Evolutionary conservation across 1,140 invertebrate species (phyloP).

Genomic region (Aricia agestis): DNA sequence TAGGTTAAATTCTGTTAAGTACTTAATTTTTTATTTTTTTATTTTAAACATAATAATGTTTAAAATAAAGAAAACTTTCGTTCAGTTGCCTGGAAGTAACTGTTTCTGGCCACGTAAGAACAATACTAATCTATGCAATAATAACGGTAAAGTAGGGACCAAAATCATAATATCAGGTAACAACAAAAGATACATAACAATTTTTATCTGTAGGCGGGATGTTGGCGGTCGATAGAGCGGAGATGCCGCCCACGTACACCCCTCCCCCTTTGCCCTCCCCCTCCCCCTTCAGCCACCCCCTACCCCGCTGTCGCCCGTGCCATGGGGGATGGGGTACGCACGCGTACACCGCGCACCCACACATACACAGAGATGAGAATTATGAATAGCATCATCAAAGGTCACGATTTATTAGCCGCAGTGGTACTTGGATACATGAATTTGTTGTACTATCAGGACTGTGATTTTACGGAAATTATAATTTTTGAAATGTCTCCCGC

Average conservation of each 20-base stretch:
- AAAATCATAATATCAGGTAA: not conserved
- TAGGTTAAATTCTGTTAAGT: too few species aligned
- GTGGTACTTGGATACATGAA: not conserved
- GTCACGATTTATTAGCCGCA: not conserved
- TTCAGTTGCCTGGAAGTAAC: too few species aligned
- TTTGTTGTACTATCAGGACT: not conserved
- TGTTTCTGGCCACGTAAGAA: not conserved
- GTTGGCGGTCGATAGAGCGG: slow-evolving; percentile 52
- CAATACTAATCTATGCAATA: not conserved
- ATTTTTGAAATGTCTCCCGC: too few species aligned
- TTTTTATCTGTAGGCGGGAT: slow-evolving; percentile 48
- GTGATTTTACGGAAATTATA: too few species aligned
- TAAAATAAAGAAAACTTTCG: too few species aligned
- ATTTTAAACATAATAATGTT: too few species aligned
- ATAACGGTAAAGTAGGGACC: not conserved
- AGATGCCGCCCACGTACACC: slow-evolving; percentile 42
- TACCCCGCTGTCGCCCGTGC: slow-evolving; percentile 54
- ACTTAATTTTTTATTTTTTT: too few species aligned
- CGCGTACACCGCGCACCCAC: slow-evolving; percentile 36
- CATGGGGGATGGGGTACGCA: slow-evolving; percentile 48
- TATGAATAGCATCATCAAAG: not conserved
- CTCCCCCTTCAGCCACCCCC: slow-evolving; percentile 24
- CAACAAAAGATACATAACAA: slow-evolving; percentile 24
- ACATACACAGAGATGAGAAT: slow-evolving; percentile 29
- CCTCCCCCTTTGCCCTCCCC: slow-evolving; percentile 18